Percentiles rank a stretch among this genome's conserved stretches.
These are phyloP conservation scores for Sarcophaga subvicina DNA, from an alignment of 2,888 invertebrate species.

Conservation along the genomic window DNA sequence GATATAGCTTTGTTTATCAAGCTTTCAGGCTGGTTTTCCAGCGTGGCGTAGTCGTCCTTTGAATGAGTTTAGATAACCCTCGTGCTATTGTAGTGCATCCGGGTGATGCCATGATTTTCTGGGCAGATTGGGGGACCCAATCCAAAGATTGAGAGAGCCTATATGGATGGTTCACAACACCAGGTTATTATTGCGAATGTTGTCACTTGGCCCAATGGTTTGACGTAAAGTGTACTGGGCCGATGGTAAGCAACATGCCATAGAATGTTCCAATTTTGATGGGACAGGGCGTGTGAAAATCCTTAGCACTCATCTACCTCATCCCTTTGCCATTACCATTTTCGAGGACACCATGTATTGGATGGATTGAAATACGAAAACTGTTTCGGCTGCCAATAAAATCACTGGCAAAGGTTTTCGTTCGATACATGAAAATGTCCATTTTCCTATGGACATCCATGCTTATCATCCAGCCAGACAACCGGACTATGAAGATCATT, in stretches of 20 bases:
- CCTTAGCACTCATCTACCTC: conserved; percentile 92
- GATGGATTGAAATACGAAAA: conserved; percentile 95
- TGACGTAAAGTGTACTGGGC: conserved; percentile 94
- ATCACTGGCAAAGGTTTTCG: conserved; percentile 90
- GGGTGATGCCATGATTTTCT: conserved; percentile 89
- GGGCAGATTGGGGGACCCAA: conserved; percentile 96
- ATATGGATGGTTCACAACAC: conserved; percentile 91
- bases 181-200: conserved; percentile 89
- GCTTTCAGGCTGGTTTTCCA: too few species aligned
- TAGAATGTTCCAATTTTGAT: conserved; percentile 90
- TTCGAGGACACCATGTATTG: conserved; percentile 96
- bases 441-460: conserved; percentile 96
- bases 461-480: conserved; percentile 91
- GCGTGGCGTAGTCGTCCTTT: too few species aligned
- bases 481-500: conserved; percentile 88
- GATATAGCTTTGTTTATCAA: too few species aligned
- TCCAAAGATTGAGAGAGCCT: conserved; percentile 91
- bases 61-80: conserved; percentile 87
- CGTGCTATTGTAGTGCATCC: conserved; percentile 93
- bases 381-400: conserved; percentile 93
- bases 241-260: conserved; percentile 94
- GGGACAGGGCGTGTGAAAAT: conserved; percentile 86
- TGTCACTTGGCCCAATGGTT: conserved; percentile 94
- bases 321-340: conserved; percentile 94
- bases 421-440: conserved; percentile 90